Base-by-base conservation (phyloP, 2,113 vertebrate genomes). In the Microtus montanus region DNA sequence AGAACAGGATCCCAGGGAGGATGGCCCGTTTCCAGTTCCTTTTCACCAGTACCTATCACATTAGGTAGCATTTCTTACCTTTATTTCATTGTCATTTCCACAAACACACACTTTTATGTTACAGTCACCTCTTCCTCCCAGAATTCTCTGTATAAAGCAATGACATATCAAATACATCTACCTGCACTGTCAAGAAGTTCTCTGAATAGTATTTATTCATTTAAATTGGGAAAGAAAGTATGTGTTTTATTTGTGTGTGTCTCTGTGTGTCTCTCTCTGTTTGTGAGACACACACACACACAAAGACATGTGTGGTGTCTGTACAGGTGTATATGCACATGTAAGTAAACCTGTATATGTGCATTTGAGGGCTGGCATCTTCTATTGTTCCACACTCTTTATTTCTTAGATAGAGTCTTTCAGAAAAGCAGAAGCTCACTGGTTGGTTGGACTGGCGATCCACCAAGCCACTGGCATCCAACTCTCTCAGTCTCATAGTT, bases 11-110 rank as follows among this genome's bases (percentile, higher is more conserved):
- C n/a, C 77, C 12, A 47, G 38, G 8, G 47, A 58, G 38, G 52
- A 44, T 5, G 74, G 75, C 75, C 7, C 70, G 22, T 49, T 33
- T 78, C 26, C 11, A 70, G 58, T 6, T 64, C 35, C 54, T 66
- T 90, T 93, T 78, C 66, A 94, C 11, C 54, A 19, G 54, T 6
- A 19, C 54, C 54, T 58, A 58, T 19, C 54, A 58, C 5, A 58
- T 15, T 78, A 83, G 2, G 15, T 49, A 24, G 19, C 7, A 88
- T 94, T 79, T 70, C 7, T 79, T 77, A 71, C 38, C 74, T 44
- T 86, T 68, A 84, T 14, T 75, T 61, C 75, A 86, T 2, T 35
- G 87, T 74, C 71, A 19, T 82, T 90, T 94, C 73, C 90, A 96
- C 66, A 38, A 70, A 95, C 91, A 64, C 63, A 91, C 88, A 26